These are phyloP conservation scores for Trilocha varians DNA, from an alignment of 2,888 invertebrate species.

Conservation along the genomic window DNA sequence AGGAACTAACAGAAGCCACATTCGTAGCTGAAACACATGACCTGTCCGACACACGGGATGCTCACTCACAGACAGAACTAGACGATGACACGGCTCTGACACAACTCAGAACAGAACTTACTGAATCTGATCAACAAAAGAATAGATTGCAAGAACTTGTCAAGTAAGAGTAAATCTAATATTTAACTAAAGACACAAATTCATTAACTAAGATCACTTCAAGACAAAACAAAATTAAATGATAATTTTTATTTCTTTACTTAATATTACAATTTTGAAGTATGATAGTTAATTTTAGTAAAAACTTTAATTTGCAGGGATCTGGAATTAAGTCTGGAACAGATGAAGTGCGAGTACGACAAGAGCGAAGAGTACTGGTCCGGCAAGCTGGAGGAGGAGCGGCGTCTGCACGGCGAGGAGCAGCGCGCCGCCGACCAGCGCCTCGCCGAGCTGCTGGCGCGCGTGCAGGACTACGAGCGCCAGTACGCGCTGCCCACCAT, in stretches of 20 bases:
- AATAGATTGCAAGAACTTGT: slow-evolving; percentile 35
- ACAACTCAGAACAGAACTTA: neutral
- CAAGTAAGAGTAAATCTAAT: slow-evolving; percentile 33
- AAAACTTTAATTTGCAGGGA: slow-evolving; percentile 49
- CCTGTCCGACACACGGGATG: slow-evolving; percentile 1
- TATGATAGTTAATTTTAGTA: no score
- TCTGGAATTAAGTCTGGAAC: slow-evolving; percentile 81
- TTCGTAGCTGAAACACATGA: slow-evolving; percentile 1
- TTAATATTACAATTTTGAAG: no score
- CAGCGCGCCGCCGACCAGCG: slow-evolving; percentile 84
- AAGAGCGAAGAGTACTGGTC: slow-evolving; percentile 92
- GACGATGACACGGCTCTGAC: neutral
- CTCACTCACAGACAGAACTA: slow-evolving; percentile 12
- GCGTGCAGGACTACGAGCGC: slow-evolving; percentile 87
- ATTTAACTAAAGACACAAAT: no score
- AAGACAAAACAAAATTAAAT: no score
- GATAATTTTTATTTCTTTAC: no score
- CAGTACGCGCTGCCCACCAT: slow-evolving; percentile 84
- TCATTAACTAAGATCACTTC: neutral
- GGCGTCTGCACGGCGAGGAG: slow-evolving; percentile 81
- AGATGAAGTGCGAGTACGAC: slow-evolving; percentile 84
- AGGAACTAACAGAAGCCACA: slow-evolving; percentile 12
- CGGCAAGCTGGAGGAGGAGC: slow-evolving; percentile 83
- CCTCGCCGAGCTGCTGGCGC: slow-evolving; percentile 79
- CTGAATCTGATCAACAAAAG: slow-evolving; percentile 35